These are phyloP conservation scores for Drosophila histrio DNA, from an alignment of 2,888 invertebrate genomes.

Conservation along the genomic window DNA sequence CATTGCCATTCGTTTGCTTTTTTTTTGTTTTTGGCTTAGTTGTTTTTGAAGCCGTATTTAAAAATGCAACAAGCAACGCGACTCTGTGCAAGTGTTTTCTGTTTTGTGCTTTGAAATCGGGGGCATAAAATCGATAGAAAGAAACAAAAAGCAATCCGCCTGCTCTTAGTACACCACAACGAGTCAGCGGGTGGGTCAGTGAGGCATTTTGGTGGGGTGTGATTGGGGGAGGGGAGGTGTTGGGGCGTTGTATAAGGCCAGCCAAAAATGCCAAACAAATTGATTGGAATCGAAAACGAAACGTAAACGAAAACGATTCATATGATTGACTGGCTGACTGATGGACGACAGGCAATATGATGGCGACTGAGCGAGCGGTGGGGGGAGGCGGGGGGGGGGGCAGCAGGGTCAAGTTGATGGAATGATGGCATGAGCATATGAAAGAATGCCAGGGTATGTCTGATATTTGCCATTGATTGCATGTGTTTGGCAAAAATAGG, in stretches of 20 bases:
- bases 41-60: conserved; percentile 44
- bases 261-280: conserved; percentile 76
- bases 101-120: conserved; percentile 32
- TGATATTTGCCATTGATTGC: conserved; percentile 56
- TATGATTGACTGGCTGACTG: conserved; percentile 70
- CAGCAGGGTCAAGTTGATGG: background rate
- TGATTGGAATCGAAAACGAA: conserved; percentile 77
- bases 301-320: conserved; percentile 77
- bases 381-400: background rate
- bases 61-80: conserved; percentile 72
- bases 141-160: conserved; percentile 27
- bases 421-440: background rate
- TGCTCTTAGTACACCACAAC: conserved; percentile 14
- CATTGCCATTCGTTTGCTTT: background rate
- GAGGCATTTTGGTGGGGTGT: conserved; percentile 1
- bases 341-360: conserved; percentile 48
- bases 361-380: background rate
- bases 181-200: conserved; percentile 21
- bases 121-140: conserved; percentile 56
- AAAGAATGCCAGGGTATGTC: conserved; percentile 4
- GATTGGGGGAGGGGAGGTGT: background rate
- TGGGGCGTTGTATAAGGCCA: conserved; percentile 33
- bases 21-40: background rate
- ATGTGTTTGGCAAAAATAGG: conserved; percentile 19
- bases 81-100: conserved; percentile 30